These are phyloP conservation scores for Pyrgus malvae DNA, from an alignment of 2,888 invertebrate species.

Conservation along the genomic window DNA sequence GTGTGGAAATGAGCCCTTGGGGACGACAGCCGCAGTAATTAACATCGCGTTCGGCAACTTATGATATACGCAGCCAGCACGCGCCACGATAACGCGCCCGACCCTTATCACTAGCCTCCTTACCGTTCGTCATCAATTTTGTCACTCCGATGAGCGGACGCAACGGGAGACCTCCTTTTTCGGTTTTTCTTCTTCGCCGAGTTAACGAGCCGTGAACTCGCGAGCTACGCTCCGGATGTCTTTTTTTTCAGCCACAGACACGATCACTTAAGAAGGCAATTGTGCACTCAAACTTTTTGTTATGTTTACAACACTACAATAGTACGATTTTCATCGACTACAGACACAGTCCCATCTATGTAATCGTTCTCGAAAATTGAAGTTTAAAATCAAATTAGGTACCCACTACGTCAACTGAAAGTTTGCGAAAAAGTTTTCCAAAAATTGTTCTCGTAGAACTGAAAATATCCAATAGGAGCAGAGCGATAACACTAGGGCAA, in stretches of 20 bases:
- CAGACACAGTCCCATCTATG: constrained; percentile 11
- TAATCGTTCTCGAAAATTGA: constrained; percentile 1
- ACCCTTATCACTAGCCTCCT: constrained; percentile 75
- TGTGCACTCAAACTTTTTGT: constrained; percentile 44
- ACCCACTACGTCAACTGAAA: constrained; percentile 13
- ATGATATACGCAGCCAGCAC: constrained; percentile 42
- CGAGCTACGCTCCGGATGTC: constrained; percentile 59
- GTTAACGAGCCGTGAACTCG: constrained; percentile 76
- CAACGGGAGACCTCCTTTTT: constrained; percentile 63
- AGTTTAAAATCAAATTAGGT: background rate
- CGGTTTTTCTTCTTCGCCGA: constrained; percentile 58
- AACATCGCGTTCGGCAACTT: constrained; percentile 19
- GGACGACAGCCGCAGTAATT: constrained; percentile 19
- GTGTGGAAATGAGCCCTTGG: background rate
- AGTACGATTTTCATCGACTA: constrained; percentile 33
- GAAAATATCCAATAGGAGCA: constrained; percentile 18
- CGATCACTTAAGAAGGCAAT: constrained; percentile 57
- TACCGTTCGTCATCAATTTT: constrained; percentile 80
- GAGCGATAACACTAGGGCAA: constrained; percentile 60
- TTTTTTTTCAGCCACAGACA: constrained; percentile 68
- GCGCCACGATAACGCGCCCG: constrained; percentile 56
- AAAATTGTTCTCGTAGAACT: constrained; percentile 15
- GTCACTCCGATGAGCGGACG: constrained; percentile 74
- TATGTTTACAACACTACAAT: constrained; percentile 48
- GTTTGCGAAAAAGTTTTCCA: constrained; percentile 13